Evolutionary conservation across 2,113 vertebrate genomes (phyloP), one percentile per base, ranked within the genome.

Genomic region (Ahaetulla prasina): DNA sequence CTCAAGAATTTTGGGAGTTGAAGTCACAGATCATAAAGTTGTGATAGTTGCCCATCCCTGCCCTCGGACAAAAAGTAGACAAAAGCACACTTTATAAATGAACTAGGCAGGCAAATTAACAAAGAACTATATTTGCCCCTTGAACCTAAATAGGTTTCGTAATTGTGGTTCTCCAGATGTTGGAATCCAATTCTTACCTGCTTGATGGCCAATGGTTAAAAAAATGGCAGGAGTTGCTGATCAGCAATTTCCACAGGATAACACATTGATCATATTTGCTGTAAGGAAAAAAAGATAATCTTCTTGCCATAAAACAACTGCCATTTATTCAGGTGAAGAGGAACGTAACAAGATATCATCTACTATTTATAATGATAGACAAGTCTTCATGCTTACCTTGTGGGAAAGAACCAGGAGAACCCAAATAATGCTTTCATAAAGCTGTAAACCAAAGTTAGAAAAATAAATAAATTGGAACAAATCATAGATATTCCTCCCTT

Each of bases 381-480:
- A 89, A 95, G 52, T 92, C 93, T 30, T 20, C 43, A 25, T 54
- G 89, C 95, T 95, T 96, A 96, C 96, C 96, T 96, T 95, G 94
- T 93, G 94, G 93, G 96, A 96, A 54, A 90, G 95, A 92, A 90
- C 92, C 90, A 94, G 93, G 92, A 92, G 30, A 47, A 18, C 10
- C 55, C 87, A 89, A 89, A 53, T 49, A 91, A 27, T 91, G 54
- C 20, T 53, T 94, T 92, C 89, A 63, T 91, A 93, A 93, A 94
- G 88, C 88, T 25, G 84, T 92, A 63, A 89, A 53, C 91, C 94
- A 94, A 95, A 96, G 91, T 92, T 68, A 35, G 50, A 87, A 50
- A 30, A 92, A 93, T 80, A 86, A 93, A 94, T n/a, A 49, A 47
- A 89, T 35, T 93, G 25, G 89, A 90, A 94, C 92, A 91, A 88